These are phyloP conservation scores for Rattus rattus DNA, from an alignment of 2,113 vertebrate species.

Conservation along the genomic window DNA sequence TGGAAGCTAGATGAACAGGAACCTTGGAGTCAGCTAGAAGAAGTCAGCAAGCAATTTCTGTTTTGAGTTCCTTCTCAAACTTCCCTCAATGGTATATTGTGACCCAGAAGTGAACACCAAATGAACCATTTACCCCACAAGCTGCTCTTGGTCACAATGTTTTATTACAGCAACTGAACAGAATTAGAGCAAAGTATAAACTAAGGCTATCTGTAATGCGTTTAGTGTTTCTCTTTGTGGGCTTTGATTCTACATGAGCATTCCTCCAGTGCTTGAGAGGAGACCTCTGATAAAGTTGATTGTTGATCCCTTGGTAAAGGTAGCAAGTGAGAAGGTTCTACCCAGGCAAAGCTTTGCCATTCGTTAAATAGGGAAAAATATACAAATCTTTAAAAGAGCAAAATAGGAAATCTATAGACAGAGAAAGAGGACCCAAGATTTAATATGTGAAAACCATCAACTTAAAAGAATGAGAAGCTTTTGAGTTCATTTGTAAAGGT, in stretches of 20 bases:
- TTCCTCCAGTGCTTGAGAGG: not conserved
- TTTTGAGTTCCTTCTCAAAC: not conserved
- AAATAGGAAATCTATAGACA: not conserved
- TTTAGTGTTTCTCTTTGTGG: not conserved
- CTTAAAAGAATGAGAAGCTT: not conserved
- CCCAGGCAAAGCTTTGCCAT: not conserved
- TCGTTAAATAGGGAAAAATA: conserved; percentile 2
- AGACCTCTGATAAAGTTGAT: not conserved
- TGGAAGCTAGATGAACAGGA: not conserved
- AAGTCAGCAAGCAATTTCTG: too few relatives aligned
- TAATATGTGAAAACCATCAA: not conserved
- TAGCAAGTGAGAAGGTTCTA: not conserved
- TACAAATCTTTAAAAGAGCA: not conserved
- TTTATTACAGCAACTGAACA: not conserved
- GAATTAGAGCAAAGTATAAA: not conserved
- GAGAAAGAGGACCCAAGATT: not conserved
- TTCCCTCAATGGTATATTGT: not conserved
- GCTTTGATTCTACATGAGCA: not conserved
- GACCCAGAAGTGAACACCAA: not conserved
- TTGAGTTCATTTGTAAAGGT: not conserved
- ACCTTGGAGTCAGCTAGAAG: not conserved
- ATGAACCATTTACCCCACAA: not conserved
- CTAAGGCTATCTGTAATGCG: not conserved
- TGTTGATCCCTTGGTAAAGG: not conserved
- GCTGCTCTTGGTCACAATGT: not conserved